Percentiles rank a stretch among this genome's conserved stretches.
Evolutionary conservation across 2,797 vertebrate genomes (phyloP).

Genomic region (Gephyroberyx darwinii): DNA sequence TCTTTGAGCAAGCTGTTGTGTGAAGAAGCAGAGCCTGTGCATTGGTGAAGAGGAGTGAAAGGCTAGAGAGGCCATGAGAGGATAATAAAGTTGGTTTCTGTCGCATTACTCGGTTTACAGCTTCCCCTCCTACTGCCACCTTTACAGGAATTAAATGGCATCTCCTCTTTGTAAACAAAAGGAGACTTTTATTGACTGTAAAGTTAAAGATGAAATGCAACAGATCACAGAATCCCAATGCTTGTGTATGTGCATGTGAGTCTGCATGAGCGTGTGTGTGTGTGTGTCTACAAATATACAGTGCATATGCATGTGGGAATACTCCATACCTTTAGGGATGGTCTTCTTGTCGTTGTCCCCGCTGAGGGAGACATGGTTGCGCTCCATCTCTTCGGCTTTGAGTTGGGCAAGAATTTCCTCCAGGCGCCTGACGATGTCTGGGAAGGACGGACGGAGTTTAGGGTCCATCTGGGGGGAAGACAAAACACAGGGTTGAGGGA

Average conservation of each 20-base stretch:
- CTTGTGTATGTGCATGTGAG: neutral
- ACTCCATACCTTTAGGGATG: constrained; percentile 82
- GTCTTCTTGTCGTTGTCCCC: constrained; percentile 86
- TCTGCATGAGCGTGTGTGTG: neutral
- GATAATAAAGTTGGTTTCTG: constrained; percentile 1
- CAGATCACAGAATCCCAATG: neutral
- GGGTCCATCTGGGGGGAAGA: constrained; percentile 90
- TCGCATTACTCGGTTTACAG: constrained; percentile 3
- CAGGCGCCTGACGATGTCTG: constrained; percentile 87
- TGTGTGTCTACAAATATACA: neutral
- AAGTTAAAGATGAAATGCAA: neutral
- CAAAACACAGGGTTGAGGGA: neutral
- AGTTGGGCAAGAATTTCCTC: constrained; percentile 86
- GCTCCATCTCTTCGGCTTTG: constrained; percentile 85
- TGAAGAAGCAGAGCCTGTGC: neutral
- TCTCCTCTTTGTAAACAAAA: constrained; percentile 30
- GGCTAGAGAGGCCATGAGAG: neutral
- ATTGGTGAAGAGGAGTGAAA: neutral
- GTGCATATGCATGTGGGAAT: neutral
- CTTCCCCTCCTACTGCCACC: neutral
- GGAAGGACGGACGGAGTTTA: constrained; percentile 92
- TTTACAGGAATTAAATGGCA: constrained; percentile 31
- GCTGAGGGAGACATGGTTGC: constrained; percentile 77
- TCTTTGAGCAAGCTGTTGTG: neutral
- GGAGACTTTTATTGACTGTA: neutral